phyloP scores from a whole-genome alignment of 2,797 vertebrate genomes.

The Geotrypetes seraphini region DNA sequence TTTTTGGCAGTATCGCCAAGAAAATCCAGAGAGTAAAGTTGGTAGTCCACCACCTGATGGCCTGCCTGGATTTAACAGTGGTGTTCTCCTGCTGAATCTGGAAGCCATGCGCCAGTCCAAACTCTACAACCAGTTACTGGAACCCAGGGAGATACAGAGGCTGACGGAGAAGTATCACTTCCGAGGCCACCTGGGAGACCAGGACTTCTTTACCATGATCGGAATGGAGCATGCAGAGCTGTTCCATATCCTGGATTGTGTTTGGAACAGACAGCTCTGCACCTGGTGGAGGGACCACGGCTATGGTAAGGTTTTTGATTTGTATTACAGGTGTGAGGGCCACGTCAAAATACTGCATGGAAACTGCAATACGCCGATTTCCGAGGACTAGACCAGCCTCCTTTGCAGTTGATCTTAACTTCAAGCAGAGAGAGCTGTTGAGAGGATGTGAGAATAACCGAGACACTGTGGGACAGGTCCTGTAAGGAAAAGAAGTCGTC shows the following conservation, averaged over 20 bases:
- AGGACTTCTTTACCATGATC: constrained; percentile 96
- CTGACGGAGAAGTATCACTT: constrained; percentile 85
- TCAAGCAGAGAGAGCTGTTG: too few species aligned
- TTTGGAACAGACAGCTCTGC: constrained; percentile 94
- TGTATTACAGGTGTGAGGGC: constrained; percentile 77
- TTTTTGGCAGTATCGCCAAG: constrained; percentile 93
- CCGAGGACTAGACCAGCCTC: constrained; percentile 56
- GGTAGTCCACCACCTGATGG: constrained; percentile 81
- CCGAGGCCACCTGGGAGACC: constrained; percentile 89
- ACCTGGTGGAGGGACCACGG: constrained; percentile 96
- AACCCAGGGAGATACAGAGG: constrained; percentile 62
- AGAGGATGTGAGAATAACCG: too few species aligned
- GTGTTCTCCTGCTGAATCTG: constrained; percentile 83
- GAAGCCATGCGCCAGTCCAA: constrained; percentile 77
- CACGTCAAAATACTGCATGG: constrained; percentile 82
- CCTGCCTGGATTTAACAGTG: constrained; percentile 92
- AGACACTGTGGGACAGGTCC: too few species aligned
- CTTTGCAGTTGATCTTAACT: background rate
- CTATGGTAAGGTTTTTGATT: constrained; percentile 78
- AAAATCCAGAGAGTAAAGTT: constrained; percentile 76
- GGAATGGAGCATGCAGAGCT: constrained; percentile 90
- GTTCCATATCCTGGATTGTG: constrained; percentile 79
- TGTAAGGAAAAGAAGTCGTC: background rate
- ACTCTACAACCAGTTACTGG: constrained; percentile 78
- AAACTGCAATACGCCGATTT: constrained; percentile 88